phyloP scores from a whole-genome alignment of 1,140 invertebrate genomes.

The Heliconius hermathena region DNA sequence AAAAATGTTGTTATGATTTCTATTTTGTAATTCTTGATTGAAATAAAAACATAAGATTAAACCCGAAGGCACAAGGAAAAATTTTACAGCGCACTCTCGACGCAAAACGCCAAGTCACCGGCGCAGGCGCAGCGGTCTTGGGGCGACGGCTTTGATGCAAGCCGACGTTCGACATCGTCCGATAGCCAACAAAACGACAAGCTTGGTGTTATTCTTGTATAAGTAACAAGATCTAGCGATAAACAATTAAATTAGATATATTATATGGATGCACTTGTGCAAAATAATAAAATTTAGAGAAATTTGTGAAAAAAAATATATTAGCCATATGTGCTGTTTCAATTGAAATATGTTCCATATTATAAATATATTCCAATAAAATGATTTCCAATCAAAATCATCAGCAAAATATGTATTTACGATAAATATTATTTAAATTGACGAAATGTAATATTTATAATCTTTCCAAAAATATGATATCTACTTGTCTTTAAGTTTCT shows the following conservation, averaged over 20 bases:
- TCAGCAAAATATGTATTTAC: neutral
- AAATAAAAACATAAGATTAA: conserved; percentile 42
- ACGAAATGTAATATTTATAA: neutral
- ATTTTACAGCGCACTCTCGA: conserved; percentile 51
- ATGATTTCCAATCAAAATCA: neutral
- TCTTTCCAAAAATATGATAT: too few relatives aligned
- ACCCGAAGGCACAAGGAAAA: conserved; percentile 63
- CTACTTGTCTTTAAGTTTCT: neutral
- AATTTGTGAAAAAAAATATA: neutral
- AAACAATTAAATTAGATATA: neutral
- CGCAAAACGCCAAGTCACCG: conserved; percentile 72
- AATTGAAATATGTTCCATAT: too few relatives aligned
- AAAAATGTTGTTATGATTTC: conserved; percentile 42
- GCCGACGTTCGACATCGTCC: conserved; percentile 75
- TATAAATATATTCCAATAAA: too few relatives aligned
- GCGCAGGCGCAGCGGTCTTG: conserved; percentile 60
- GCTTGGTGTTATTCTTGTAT: conserved; percentile 38
- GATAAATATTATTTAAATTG: neutral
- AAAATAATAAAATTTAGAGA: neutral
- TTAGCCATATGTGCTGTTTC: neutral
- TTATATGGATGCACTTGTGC: neutral
- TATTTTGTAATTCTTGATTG: conserved; percentile 35
- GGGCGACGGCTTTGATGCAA: conserved; percentile 69
- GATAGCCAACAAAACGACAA: conserved; percentile 77
- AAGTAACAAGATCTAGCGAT: conserved; percentile 47